phyloP scores from a whole-genome alignment of 1,140 invertebrate genomes.

The Dreissena polymorpha region DNA sequence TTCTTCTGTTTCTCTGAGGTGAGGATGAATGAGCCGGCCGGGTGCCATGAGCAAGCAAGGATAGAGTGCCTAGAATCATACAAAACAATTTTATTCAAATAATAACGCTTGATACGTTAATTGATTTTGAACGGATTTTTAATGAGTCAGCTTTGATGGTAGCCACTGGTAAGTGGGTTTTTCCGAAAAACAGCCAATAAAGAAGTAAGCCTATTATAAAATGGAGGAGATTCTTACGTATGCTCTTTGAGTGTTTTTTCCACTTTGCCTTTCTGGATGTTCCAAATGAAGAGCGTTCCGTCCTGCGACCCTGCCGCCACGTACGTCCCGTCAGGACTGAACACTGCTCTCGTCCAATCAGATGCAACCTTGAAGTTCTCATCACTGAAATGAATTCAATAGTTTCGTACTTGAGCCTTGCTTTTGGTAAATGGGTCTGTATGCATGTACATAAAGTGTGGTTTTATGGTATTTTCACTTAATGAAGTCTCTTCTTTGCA shows the following conservation, averaged over 20 bases:
- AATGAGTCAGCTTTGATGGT: neutral
- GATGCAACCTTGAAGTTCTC: conserved; percentile 95
- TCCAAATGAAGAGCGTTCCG: conserved; percentile 96
- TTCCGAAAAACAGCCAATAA: neutral
- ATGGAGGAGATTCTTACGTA: conserved; percentile 89
- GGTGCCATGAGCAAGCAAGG: conserved; percentile 95
- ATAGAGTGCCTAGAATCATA: conserved; percentile 87
- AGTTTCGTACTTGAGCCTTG: no score
- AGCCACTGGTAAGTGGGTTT: neutral
- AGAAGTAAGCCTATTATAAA: neutral
- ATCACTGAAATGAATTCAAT: conserved; percentile 83
- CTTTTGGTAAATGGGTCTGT: no score
- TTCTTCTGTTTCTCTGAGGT: conserved; percentile 93
- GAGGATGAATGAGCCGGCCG: conserved; percentile 90
- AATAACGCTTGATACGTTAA: neutral
- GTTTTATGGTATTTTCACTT: no score
- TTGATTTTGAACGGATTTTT: neutral
- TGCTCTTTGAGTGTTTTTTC: conserved; percentile 93
- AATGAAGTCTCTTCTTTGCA: no score
- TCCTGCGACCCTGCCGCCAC: conserved; percentile 94
- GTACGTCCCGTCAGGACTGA: conserved; percentile 94
- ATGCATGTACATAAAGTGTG: no score
- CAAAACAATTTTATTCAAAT: conserved; percentile 66
- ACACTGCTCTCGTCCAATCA: conserved; percentile 95
- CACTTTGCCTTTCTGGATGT: conserved; percentile 87